These are phyloP conservation scores for Taenaris catops DNA, from an alignment of 2,888 invertebrate genomes.

Conservation along the genomic window DNA sequence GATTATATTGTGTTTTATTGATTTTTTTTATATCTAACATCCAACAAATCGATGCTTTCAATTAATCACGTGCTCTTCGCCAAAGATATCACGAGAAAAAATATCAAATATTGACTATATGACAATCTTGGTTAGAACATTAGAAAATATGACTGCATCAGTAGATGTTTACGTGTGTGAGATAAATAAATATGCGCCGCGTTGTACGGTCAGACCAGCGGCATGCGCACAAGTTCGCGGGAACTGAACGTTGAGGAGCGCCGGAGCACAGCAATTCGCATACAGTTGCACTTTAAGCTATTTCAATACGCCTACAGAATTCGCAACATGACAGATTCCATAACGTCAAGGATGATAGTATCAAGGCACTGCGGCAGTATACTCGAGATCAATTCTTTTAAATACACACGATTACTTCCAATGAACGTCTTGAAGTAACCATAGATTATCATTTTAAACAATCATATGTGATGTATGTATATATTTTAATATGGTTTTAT, in stretches of 20 bases:
- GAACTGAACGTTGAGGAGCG: constrained; percentile 43
- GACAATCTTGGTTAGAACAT: constrained; percentile 34
- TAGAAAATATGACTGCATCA: constrained; percentile 28
- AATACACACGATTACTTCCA: no score
- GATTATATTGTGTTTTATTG: no score
- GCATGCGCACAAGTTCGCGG: constrained; percentile 44
- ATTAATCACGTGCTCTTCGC: constrained; percentile 34
- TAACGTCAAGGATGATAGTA: constrained; percentile 36
- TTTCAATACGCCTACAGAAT: constrained; percentile 69
- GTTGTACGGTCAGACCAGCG: constrained; percentile 37
- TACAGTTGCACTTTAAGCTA: constrained; percentile 60
- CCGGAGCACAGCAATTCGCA: constrained; percentile 28
- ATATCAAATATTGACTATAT: constrained; percentile 49
- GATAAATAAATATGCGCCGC: constrained; percentile 37
- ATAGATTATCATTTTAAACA: no score
- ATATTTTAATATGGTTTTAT: no score
- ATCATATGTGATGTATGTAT: no score
- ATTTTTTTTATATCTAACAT: no score
- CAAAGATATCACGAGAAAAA: constrained; percentile 35
- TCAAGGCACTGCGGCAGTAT: constrained; percentile 28
- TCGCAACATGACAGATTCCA: constrained; percentile 60
- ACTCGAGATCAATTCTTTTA: constrained; percentile 30
- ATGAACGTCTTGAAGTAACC: no score
- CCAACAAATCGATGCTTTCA: no score
- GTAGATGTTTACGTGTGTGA: constrained; percentile 45